Base-by-base conservation (phyloP, 2,888 invertebrate species). In the Autographa pulchrina region DNA sequence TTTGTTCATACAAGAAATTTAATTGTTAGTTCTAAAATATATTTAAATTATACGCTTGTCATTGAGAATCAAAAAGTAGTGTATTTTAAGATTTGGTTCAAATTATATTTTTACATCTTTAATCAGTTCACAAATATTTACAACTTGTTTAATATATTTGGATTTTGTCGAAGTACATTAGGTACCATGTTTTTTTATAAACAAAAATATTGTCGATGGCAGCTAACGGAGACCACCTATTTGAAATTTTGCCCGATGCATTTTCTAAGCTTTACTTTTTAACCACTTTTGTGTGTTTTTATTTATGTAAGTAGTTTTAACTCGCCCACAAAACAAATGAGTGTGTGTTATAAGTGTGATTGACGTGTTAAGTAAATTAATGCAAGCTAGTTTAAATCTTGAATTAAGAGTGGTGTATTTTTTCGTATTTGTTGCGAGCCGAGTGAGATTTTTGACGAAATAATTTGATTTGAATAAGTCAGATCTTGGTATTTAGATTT, bases 251-350 rank as follows among this genome's bases (percentile, higher is more conserved):
- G 16, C 20, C 65, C 52, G 18, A 68, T 77, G 80, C 68, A 73
- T 80, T 78, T 48, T 78, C 60, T 68, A 65, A 81, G 70, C 70
- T 77, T 80, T 74, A 73, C 64, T 76, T 68, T 63, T 70, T 64
- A 80, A 66, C 52, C 58, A 60, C 67, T 3, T 68, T 43, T 54
- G 59, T 70, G 31, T 75, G 68, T 75, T 52, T 75, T 65, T 7
- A 38, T 66, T 56, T 68, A 43, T 58, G 58, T n/a, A n/a, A n/a
- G n/a, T 52, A 61, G 54, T 20, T 56, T 8, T 56, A 31, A 62
- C 13, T 13, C 32, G 61, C 70, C 31, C 58, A 54, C 41, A 52
- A 64, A 59, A 35, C 35, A 59, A 32, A 20, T 65, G 38, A 48
- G n/a, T 56, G 60, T 66, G 6, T 59, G 20, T 8, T 56, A 71